A percentile compares a stretch with the other conserved stretches of the same genome.
phyloP scores from a whole-genome alignment of 2,113 vertebrate genomes.

The Trogon surrucura region DNA sequence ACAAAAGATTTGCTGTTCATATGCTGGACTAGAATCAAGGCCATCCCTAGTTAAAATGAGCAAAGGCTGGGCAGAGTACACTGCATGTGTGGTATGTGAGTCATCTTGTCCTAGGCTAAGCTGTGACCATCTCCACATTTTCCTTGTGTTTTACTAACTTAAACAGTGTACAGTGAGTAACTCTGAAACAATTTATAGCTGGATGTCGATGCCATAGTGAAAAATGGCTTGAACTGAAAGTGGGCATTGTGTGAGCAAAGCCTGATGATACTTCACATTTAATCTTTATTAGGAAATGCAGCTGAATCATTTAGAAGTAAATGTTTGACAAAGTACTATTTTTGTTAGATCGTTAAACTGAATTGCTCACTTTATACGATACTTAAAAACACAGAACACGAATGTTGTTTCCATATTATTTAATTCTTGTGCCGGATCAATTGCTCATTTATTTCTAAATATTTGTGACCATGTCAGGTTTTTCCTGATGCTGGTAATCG shows the following conservation, averaged over 20 bases:
- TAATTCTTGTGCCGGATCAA: background rate
- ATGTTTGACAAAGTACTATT: background rate
- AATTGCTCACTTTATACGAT: background rate
- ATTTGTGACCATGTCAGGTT: background rate
- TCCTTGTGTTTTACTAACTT: conserved; percentile 53
- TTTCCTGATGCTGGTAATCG: background rate
- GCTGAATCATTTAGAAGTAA: conserved; percentile 27
- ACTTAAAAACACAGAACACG: background rate
- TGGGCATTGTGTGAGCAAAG: conserved; percentile 41
- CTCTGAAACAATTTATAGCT: conserved; percentile 11
- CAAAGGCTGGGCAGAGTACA: background rate
- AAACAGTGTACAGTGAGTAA: conserved; percentile 2
- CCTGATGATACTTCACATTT: conserved; percentile 50
- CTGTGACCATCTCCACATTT: background rate
- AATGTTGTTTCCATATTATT: background rate
- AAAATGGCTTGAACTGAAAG: conserved; percentile 51
- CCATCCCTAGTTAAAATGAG: background rate
- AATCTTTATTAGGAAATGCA: conserved; percentile 42
- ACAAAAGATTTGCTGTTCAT: background rate
- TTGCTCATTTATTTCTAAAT: background rate
- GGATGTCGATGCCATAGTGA: conserved; percentile 18
- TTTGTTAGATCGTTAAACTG: background rate
- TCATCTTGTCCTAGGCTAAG: background rate
- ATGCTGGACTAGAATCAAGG: background rate
- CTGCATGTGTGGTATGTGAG: background rate